Conservation (phyloP, 2,888 invertebrate genomes). For the Tricholauxania praeusta region DNA sequence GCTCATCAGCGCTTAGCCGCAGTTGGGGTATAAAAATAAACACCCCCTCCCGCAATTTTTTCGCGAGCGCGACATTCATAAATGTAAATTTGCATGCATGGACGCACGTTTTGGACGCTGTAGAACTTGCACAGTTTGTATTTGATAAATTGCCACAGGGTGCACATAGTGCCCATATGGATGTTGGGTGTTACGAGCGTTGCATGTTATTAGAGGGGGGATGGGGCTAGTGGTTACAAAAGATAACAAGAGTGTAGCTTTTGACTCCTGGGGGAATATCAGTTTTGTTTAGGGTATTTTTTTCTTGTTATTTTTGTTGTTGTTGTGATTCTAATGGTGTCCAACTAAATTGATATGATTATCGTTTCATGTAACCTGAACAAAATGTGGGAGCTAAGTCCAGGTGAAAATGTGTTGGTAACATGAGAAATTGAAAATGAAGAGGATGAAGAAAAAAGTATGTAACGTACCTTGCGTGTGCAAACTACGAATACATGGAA, state of each 20-base stretch:
- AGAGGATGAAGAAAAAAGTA: neutral
- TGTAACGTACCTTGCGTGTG: no score
- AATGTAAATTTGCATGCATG: slow-evolving; percentile 34
- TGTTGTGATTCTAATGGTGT: slow-evolving; percentile 40
- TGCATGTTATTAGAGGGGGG: neutral
- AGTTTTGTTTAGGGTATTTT: slow-evolving; percentile 27
- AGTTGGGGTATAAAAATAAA: neutral
- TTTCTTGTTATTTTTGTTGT: slow-evolving; percentile 31
- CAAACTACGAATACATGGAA: no score
- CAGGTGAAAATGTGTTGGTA: slow-evolving; percentile 5
- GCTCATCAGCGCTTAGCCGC: slow-evolving; percentile 25
- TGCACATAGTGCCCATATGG: neutral
- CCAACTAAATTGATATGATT: slow-evolving; percentile 50
- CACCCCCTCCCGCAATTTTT: neutral
- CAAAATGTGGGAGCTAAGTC: neutral
- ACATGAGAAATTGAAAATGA: neutral
- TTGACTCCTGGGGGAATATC: slow-evolving; percentile 21
- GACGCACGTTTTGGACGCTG: slow-evolving; percentile 15
- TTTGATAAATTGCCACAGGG: slow-evolving; percentile 30
- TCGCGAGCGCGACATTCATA: slow-evolving; percentile 35
- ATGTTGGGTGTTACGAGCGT: neutral
- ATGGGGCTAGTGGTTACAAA: neutral
- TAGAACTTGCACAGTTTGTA: slow-evolving; percentile 3
- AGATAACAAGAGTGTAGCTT: slow-evolving; percentile 28
- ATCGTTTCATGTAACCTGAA: slow-evolving; percentile 42